These are phyloP conservation scores for Aphelenchoides bicaudatus DNA, from an alignment of 2,888 invertebrate species.

Conservation along the genomic window DNA sequence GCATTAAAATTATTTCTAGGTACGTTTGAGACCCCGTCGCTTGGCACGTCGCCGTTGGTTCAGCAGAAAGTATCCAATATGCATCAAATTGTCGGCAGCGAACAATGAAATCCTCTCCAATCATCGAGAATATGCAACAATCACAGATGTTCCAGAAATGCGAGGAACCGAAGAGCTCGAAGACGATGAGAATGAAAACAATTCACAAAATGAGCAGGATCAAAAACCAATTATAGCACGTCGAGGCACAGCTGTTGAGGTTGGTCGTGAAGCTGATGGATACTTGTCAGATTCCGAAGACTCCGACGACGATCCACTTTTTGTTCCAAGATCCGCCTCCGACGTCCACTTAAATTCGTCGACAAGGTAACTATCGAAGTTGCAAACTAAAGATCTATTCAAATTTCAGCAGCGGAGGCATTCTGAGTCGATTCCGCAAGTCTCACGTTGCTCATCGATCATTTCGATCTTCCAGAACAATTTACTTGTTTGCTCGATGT, in stretches of 20 bases:
- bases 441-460: neutral
- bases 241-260: slow-evolving; percentile 15
- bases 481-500: slow-evolving; percentile 75
- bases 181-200: slow-evolving; percentile 9
- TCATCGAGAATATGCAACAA: neutral
- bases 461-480: slow-evolving; percentile 19
- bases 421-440: neutral
- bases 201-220: neutral
- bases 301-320: slow-evolving; percentile 10
- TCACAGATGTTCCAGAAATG: neutral
- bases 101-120: slow-evolving; percentile 28
- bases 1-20: slow-evolving; percentile 15
- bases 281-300: slow-evolving; percentile 26
- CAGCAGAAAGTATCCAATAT: slow-evolving; percentile 90
- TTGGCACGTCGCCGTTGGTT: slow-evolving; percentile 69
- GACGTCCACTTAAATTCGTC: slow-evolving; percentile 13
- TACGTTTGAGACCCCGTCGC: slow-evolving; percentile 51
- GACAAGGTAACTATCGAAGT: too few species aligned
- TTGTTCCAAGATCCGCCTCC: slow-evolving; percentile 12
- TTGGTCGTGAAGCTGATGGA: slow-evolving; percentile 30
- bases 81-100: slow-evolving; percentile 66
- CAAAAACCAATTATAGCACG: neutral
- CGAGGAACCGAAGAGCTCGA: slow-evolving; percentile 11
- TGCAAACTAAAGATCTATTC: neutral
- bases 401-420: neutral